A percentile compares a stretch with the other conserved stretches of the same genome.
These are phyloP conservation scores for Polymixis lichenea DNA, from an alignment of 2,888 invertebrate species.

Conservation along the genomic window DNA sequence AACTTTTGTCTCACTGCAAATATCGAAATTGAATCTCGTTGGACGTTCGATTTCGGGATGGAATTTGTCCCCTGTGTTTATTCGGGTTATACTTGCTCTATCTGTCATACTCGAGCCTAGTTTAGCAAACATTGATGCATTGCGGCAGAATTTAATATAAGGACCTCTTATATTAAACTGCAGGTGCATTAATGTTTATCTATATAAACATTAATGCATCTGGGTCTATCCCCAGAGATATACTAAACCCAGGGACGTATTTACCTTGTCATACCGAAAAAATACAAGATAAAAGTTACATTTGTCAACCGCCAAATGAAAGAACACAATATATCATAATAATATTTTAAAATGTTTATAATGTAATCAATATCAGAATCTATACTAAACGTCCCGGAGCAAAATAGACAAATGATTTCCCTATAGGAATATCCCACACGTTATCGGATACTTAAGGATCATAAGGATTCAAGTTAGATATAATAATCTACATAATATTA, in stretches of 20 bases:
- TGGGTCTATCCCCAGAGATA: too few species aligned
- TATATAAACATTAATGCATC: too few species aligned
- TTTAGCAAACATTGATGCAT: slow-evolving; percentile 40
- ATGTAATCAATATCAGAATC: not conserved
- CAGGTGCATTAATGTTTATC: not conserved
- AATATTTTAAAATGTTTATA: not conserved
- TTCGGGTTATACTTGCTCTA: slow-evolving; percentile 25
- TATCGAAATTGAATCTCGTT: slow-evolving; percentile 49
- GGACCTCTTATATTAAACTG: too few species aligned
- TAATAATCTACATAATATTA: slow-evolving; percentile 9
- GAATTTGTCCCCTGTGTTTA: slow-evolving; percentile 35
- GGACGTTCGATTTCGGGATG: slow-evolving; percentile 35
- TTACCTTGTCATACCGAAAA: not conserved
- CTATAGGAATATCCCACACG: not conserved
- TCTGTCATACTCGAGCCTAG: slow-evolving; percentile 22
- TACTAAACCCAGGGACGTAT: not conserved
- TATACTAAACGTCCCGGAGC: not conserved
- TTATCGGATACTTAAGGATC: slow-evolving; percentile 10
- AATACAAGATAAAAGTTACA: not conserved
- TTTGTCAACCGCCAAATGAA: not conserved
- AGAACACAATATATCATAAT: not conserved
- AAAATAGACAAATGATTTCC: not conserved
- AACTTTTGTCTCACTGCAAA: slow-evolving; percentile 49
- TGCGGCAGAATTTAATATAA: slow-evolving; percentile 23
- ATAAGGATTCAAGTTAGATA: slow-evolving; percentile 22